These are phyloP conservation scores for Periparus ater DNA, from an alignment of 2,797 vertebrate species.

Conservation along the genomic window DNA sequence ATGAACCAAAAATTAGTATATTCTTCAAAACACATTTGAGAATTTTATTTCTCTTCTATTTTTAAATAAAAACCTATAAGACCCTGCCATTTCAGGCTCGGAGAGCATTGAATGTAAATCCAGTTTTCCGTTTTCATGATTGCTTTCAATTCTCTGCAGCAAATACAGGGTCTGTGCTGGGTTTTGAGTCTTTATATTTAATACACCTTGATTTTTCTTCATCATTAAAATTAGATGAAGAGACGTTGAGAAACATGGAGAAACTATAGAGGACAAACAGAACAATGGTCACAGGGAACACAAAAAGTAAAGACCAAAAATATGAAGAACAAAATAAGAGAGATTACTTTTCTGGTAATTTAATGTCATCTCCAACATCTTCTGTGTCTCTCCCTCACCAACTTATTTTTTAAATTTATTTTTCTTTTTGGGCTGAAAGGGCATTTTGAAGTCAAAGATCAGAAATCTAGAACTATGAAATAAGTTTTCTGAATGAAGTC, in stretches of 20 bases:
- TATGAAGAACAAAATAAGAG: not conserved
- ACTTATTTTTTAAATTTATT: accelerated
- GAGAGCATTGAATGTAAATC: not conserved
- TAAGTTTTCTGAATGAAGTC: not conserved
- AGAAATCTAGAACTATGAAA: not conserved
- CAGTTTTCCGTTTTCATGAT: not conserved
- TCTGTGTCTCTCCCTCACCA: not conserved
- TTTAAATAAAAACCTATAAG: not conserved
- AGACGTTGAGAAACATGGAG: not conserved
- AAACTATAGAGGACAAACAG: not conserved
- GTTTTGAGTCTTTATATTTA: not conserved
- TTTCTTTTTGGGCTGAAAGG: not conserved
- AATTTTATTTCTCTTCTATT: not conserved
- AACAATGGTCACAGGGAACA: not conserved
- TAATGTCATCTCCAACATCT: not conserved
- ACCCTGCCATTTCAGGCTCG: not conserved
- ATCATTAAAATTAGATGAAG: not conserved
- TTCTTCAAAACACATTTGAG: not conserved
- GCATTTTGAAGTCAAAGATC: not conserved
- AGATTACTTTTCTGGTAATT: not conserved
- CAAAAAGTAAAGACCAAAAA: not conserved
- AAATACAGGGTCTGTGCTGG: not conserved
- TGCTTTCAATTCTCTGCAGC: not conserved
- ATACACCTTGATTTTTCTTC: not conserved
- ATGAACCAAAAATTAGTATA: not conserved